A percentile compares a stretch with the other conserved stretches of the same genome.
Conservation (phyloP, 2,113 vertebrate species). For the Hepsetus odoe region DNA sequence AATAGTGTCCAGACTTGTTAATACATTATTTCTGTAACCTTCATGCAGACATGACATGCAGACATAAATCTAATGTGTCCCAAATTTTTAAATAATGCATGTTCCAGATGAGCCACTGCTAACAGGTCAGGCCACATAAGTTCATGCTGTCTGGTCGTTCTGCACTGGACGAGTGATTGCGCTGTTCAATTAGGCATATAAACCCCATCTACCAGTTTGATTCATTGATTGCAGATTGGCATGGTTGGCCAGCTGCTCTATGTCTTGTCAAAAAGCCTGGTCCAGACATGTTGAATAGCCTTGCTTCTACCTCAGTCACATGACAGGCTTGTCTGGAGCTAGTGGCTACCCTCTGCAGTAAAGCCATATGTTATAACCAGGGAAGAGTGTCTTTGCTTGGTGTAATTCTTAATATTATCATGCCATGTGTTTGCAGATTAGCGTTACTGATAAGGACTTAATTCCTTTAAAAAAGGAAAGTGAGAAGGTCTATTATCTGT, state of each 20-base stretch:
- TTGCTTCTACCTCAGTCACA: conserved; percentile 52
- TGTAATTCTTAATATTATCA: conserved; percentile 39
- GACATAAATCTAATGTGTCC: conserved; percentile 28
- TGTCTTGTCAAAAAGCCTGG: conserved; percentile 66
- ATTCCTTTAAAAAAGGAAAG: conserved; percentile 43
- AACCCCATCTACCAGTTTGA: conserved; percentile 76
- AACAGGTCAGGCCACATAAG: conserved; percentile 68
- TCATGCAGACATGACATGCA: conserved; percentile 41
- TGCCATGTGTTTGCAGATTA: conserved; percentile 51
- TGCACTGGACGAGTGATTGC: conserved; percentile 65
- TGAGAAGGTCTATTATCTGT: conserved; percentile 47
- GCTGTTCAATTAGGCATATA: conserved; percentile 79
- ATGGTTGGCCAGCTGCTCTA: conserved; percentile 78
- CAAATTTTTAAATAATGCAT: conserved; percentile 63
- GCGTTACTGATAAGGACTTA: conserved; percentile 39
- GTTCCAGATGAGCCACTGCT: conserved; percentile 57
- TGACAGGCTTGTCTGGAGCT: conserved; percentile 69
- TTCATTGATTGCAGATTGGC: conserved; percentile 80
- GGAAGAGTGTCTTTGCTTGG: conserved; percentile 54
- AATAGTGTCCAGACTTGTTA: too few relatives aligned
- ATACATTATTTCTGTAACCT: neutral
- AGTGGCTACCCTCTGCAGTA: conserved; percentile 55
- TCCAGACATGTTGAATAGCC: conserved; percentile 64
- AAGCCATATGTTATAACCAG: conserved; percentile 74
- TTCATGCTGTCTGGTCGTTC: conserved; percentile 75